Evolutionary conservation across 1,140 invertebrate genomes (phyloP).

Genomic region (Heliconius himera): DNA sequence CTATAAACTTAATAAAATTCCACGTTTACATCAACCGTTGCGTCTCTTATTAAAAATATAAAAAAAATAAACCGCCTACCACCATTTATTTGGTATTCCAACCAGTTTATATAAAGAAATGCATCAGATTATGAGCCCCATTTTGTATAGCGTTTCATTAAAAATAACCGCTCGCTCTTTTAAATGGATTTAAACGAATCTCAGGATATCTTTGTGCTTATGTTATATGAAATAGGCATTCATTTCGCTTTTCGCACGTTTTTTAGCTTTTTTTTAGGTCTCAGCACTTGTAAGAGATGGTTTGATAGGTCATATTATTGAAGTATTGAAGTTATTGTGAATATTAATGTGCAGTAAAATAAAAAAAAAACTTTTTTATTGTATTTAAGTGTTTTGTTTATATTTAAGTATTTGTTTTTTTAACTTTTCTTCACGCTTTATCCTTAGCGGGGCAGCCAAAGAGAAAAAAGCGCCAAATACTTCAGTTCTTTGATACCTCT

Average conservation of each 20-base stretch:
- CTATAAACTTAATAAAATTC: slow-evolving; percentile 1
- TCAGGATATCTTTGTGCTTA: slow-evolving; percentile 16
- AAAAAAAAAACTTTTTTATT: neutral
- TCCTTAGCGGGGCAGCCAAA: neutral
- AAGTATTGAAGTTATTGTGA: slow-evolving; percentile 40
- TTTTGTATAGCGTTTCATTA: slow-evolving; percentile 27
- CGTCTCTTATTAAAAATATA: slow-evolving; percentile 7
- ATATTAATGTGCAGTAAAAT: neutral
- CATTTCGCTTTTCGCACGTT: slow-evolving; percentile 5
- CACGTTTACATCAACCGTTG: neutral
- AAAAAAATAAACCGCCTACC: neutral
- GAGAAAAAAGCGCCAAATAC: neutral
- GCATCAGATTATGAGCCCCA: slow-evolving; percentile 12
- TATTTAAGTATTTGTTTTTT: neutral
- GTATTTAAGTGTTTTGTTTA: neutral
- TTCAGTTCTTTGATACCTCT: no score
- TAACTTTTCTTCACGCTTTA: neutral
- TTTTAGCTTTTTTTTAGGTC: slow-evolving; percentile 17
- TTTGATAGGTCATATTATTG: slow-evolving; percentile 13
- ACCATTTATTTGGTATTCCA: slow-evolving; percentile 11
- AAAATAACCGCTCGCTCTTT: slow-evolving; percentile 22
- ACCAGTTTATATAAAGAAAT: slow-evolving; percentile 12
- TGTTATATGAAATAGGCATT: slow-evolving; percentile 18
- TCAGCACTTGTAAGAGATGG: slow-evolving; percentile 18
- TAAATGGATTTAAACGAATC: slow-evolving; percentile 25